Evolutionary conservation across 1,140 invertebrate genomes (phyloP), one percentile per base, ranked within the genome.

Genomic region (Nymphalis io): DNA sequence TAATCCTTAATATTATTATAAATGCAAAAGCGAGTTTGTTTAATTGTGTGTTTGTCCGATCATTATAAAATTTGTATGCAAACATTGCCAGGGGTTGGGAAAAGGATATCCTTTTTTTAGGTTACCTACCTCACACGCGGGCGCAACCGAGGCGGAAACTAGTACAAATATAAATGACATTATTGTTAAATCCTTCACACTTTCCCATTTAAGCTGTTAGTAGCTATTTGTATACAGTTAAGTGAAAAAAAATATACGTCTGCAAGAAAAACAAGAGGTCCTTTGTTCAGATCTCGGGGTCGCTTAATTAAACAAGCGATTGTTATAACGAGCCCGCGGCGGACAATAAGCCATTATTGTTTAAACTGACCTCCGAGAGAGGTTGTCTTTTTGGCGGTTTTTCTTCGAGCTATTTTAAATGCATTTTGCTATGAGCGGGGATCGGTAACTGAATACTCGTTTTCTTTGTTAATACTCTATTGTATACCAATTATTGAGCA

Each of bases 251-350:
- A 53, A 8, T 21, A 21, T 53, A 18, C 20, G 18, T 53, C 48
- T 53, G 39, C 33, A 48, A 64, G 61, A 55, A 55, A 64, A 64
- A 64, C 48, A 44, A 39, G 12, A 10, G 16, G 21, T 40, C 48
- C 39, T 64, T 64, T 64, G 61, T 67, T 21, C 39, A n/a, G 21
- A 23, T 10, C 57, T 68, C 68, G 57, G 76, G 70, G 70, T 64
- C 72, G 70, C 73, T 84, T 85, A 85, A 86, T 86, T 86, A 84
- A 85, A 80, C 48, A 53, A 53, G 48, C 81, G 79, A 78, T 80
- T 75, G 82, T 71, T 78, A 78, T 80, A 79, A 81, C 73, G 78
- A 72, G 48, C 48, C 11, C 48, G 27, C 62, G 59, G 72, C 60
- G 72, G 73, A 81, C 82, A 84, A 82, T 86, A 80, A 83, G 78